phyloP scores from a whole-genome alignment of 2,797 vertebrate species.

The Buceros bicornis region DNA sequence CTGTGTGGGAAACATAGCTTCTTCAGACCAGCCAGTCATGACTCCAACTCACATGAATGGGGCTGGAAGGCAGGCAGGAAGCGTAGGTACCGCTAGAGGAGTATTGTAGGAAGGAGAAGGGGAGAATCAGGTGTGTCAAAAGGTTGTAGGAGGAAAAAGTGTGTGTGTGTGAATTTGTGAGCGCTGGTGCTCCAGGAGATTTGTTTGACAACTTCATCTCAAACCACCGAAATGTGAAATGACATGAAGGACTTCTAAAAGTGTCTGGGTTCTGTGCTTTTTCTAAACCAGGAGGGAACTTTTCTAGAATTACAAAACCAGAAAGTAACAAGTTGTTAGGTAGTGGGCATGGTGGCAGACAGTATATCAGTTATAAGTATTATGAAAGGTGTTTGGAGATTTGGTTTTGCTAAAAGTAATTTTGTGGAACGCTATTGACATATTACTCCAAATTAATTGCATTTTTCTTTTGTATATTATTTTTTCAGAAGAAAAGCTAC shows the following conservation, averaged over 20 bases:
- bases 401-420: background rate
- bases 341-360: background rate
- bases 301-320: background rate
- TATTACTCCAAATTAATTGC: background rate
- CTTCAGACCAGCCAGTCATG: background rate
- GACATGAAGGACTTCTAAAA: background rate
- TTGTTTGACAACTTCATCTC: background rate
- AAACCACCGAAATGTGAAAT: background rate
- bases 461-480: slow-evolving; percentile 28
- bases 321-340: background rate
- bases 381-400: background rate
- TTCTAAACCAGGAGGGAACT: background rate
- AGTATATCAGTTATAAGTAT: background rate
- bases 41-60: background rate
- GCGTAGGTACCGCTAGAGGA: background rate
- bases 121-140: background rate
- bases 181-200: background rate
- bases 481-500: slow-evolving; percentile 88
- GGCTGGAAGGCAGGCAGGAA: background rate
- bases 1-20: background rate
- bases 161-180: background rate
- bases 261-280: background rate
- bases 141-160: background rate
- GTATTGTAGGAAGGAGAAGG: background rate
- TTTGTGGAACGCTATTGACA: background rate